Evolutionary conservation across 2,113 vertebrate species (phyloP).

Genomic region (Danio rerio): GRCz12tu NC_133186.1:27878001-27878500

Average conservation of each 20-base stretch:
- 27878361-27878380: conserved; percentile 32
- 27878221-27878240: conserved; percentile 47
- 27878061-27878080: conserved; percentile 57
- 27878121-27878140: conserved; percentile 67
- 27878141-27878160: conserved; percentile 62
- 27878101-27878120: conserved; percentile 60
- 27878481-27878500: no score
- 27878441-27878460: neutral
- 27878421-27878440: conserved; percentile 4
- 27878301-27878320: conserved; percentile 34
- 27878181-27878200: conserved; percentile 65
- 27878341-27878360: conserved; percentile 51
- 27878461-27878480: neutral
- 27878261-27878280: conserved; percentile 49
- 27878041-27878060: conserved; percentile 60
- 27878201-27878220: conserved; percentile 61
- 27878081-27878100: conserved; percentile 70
- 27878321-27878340: conserved; percentile 45
- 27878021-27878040: conserved; percentile 66
- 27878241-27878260: conserved; percentile 48
- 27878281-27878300: conserved; percentile 50
- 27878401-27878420: conserved; percentile 13
- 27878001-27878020: conserved; percentile 61
- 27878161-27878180: conserved; percentile 65
- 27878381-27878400: conserved; percentile 18